Base-by-base conservation (phyloP, 2,113 vertebrate species). In the Psammodynastes pulverulentus region DNA sequence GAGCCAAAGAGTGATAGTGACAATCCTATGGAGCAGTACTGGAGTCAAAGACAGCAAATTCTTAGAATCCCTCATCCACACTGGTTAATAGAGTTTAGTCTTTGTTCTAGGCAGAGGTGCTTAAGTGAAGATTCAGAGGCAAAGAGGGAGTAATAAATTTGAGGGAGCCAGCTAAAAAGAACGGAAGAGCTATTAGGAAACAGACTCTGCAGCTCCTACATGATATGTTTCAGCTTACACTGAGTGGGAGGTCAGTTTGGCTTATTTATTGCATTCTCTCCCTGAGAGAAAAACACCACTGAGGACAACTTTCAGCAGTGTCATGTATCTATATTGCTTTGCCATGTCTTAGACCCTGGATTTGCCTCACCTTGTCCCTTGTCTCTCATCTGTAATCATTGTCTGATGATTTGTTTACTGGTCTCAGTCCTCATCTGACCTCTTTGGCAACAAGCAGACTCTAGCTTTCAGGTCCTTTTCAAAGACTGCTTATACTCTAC, bases 61-160 rank as follows among this genome's bases (percentile, higher is more conserved):
- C n/a, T 19, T 39, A 39, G 67, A 39, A 72, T n/a, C 15, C 67
- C 5, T 72, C n/a, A 72, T 39, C n/a, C n/a, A 39, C n/a, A 72
- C 13, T 2, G 5, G 0, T 72, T 72, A 39, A 34, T 39, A 17
- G n/a, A 72, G 67, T 39, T 72, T 34, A 72, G 67, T 72, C 67
- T 72, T 72, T 72, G 67, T 72, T 15, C n/a, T 72, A 72, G 12
- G 67, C n/a, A 8, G n/a, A 79, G 34, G n/a, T 72, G 29, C 62
- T 72, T 72, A 79, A 79, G 67, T 79, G n/a, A 79, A 79, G 67
- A 79, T 79, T 79, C 67, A 79, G 67, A 79, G 34, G 67, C 67
- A 39, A 34, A 79, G 67, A 79, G n/a, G 67, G 67, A 39, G n/a
- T 39, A 34, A 79, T 79, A 79, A 67, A 67, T 67, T 67, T 67